Base-by-base conservation (phyloP, 2,797 vertebrate genomes). In the Sparus aurata region DNA sequence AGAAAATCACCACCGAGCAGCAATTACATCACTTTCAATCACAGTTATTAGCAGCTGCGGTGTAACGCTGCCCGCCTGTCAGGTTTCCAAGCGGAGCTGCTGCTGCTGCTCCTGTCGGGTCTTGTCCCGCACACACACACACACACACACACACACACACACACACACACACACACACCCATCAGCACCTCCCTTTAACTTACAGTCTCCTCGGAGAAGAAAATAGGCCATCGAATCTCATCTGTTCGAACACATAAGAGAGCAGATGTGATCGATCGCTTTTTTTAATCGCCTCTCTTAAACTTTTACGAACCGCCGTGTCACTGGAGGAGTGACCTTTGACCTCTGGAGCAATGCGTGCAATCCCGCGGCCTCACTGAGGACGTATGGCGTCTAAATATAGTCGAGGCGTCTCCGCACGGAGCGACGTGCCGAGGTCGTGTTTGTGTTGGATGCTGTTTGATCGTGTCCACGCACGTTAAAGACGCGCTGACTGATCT, bases 61-160 rank as follows among this genome's bases (percentile, higher is more conserved):
- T 67, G 60, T 73, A 66, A 41, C 5, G 7, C 45, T 72, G 1
- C 65, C 60, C 34, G 65, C 64, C 79, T 65, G 53, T 47, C 45
- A 27, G 23, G 58, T 53, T 75, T 81, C 69, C 52, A 25, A 25
- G n/a, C 25, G 2, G 12, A 64, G 79, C 53, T 61, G 69, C 69
- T 53, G 73, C 46, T 83, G 69, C 69, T 53, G 73, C 43, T 83
- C 75, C 47, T 93, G 92, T 92, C 12, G 22, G 80, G 85, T 89
- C 91, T 91, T 94, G 92, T 88, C 90, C 62, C 63, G 74, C 63
- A 70, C 30, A 54, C 57, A 73, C 38, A 38, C 34, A 38, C 38
- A 38, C 38, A 38, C 38, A 41, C 62, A 41, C 74, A 73, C 75
- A 80, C 67, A 75, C 63, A 70, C 43, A 52, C 57, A 73, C 34